Conservation (phyloP, 1,140 invertebrate genomes). For the Drosophila ercepeae region DNA sequence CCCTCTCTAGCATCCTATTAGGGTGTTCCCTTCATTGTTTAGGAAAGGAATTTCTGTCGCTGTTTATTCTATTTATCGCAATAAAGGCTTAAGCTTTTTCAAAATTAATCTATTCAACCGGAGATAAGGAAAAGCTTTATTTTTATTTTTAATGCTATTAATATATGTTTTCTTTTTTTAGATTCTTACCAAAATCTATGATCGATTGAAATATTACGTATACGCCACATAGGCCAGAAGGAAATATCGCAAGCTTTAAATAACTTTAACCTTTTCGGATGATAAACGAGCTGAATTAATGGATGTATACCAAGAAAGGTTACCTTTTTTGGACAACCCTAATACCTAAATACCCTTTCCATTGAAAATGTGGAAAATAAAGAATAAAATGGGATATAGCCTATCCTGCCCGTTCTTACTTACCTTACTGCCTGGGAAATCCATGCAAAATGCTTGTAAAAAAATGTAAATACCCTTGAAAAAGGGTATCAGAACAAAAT, state of each 20-base stretch:
- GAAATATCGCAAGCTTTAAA: background rate
- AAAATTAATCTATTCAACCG: background rate
- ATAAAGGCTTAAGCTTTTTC: background rate
- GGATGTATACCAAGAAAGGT: background rate
- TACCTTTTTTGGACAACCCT: no score
- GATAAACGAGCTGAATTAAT: background rate
- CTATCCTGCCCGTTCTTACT: no score
- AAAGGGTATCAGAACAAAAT: background rate
- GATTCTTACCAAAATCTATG: background rate
- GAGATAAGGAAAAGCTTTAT: background rate
- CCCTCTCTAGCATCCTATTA: background rate
- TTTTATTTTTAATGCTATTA: background rate
- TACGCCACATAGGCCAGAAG: background rate
- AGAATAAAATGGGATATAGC: no score
- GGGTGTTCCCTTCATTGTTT: constrained; percentile 13
- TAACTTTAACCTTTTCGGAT: background rate
- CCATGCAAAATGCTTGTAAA: no score
- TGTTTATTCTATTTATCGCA: background rate
- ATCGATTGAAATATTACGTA: background rate
- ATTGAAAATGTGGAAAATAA: no score
- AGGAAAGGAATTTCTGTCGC: background rate
- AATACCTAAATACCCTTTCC: no score
- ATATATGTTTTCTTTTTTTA: background rate
- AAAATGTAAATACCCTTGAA: no score
- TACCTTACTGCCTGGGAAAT: no score